Percentiles rank a stretch among this genome's conserved stretches.
Conservation (phyloP, 2,113 vertebrate genomes). For the Protobothrops mucrosquamatus region DNA sequence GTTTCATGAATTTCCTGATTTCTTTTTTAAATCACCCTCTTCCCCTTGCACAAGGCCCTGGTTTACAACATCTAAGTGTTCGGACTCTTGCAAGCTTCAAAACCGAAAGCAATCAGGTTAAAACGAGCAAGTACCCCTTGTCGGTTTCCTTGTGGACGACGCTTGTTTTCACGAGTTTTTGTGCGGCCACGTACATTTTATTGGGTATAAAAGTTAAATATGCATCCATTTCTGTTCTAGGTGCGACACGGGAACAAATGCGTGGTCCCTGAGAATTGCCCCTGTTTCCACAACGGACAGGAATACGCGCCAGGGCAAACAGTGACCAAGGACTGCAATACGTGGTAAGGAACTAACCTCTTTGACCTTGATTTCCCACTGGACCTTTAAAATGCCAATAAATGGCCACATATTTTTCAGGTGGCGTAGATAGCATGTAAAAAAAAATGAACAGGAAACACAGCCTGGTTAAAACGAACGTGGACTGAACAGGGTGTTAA, state of each 20-base stretch:
- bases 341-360: constrained; percentile 77
- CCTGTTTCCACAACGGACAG: constrained; percentile 89
- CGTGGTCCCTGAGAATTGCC: constrained; percentile 82
- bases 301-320: constrained; percentile 79
- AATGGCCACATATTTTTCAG: not conserved
- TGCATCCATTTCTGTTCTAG: constrained; percentile 59
- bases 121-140: not conserved
- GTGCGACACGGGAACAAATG: constrained; percentile 83
- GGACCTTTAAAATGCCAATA: not conserved
- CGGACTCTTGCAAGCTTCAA: not conserved
- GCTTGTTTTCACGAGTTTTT: not conserved
- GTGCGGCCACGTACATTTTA: not conserved
- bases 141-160: not conserved
- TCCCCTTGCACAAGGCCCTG: no score
- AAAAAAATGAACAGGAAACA: not conserved
- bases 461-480: not conserved
- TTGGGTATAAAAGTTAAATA: not conserved
- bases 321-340: constrained; percentile 86
- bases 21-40: no score
- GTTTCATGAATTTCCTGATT: no score
- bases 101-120: not conserved
- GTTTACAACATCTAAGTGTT: no score
- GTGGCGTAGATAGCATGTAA: not conserved
- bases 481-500: not conserved
- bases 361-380: not conserved